Conservation (phyloP, 2,888 invertebrate species). For the Biston betularia region DNA sequence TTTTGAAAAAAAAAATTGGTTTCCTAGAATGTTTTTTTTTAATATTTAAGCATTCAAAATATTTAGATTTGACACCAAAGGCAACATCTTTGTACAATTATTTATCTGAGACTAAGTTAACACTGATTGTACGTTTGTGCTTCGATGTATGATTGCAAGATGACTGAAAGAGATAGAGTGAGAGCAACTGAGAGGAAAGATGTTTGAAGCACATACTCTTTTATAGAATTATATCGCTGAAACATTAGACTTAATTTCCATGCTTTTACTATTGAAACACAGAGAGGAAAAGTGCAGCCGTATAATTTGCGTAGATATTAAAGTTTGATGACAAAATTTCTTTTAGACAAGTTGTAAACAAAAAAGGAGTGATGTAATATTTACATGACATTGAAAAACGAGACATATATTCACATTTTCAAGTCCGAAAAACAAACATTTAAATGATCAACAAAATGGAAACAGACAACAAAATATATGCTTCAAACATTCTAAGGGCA, state of each 20-base stretch:
- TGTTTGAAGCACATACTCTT: slow-evolving; percentile 42
- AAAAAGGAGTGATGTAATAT: neutral
- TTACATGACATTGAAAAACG: neutral
- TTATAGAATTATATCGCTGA: neutral
- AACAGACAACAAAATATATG: slow-evolving; percentile 27
- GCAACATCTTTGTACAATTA: slow-evolving; percentile 21
- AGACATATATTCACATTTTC: slow-evolving; percentile 1
- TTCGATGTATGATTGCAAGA: slow-evolving; percentile 37
- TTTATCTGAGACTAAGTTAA: slow-evolving; percentile 24
- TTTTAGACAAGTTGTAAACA: neutral
- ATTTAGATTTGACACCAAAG: slow-evolving; percentile 14
- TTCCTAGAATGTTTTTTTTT: no score
- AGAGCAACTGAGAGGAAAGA: slow-evolving; percentile 34
- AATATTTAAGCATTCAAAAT: neutral
- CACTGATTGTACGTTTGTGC: slow-evolving; percentile 26
- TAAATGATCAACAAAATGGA: neutral
- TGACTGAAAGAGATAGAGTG: slow-evolving; percentile 44
- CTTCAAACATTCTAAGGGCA: slow-evolving; percentile 41
- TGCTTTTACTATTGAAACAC: slow-evolving; percentile 8
- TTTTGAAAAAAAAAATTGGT: no score
- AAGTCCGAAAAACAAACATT: slow-evolving; percentile 1
- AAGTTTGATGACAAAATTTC: neutral
- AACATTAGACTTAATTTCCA: slow-evolving; percentile 3
- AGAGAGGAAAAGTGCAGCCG: neutral
- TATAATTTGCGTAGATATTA: neutral